Conservation (phyloP, 1,140 invertebrate species). For the Chironomus tepperi region DNA sequence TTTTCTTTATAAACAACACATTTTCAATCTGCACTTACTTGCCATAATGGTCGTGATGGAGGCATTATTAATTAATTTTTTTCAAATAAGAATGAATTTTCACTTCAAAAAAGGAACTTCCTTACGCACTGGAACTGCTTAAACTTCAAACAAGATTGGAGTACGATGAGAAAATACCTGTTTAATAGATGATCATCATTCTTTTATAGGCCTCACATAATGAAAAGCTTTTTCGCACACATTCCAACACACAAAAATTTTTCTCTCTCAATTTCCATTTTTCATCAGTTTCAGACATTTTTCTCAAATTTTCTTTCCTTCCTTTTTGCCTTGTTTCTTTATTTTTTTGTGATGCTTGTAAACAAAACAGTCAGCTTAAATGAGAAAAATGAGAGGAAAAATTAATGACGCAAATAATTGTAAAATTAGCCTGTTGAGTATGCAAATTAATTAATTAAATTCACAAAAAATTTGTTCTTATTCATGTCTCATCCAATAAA, state of each 20-base stretch:
- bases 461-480: too few relatives aligned
- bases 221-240: constrained; percentile 2
- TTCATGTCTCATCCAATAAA: too few relatives aligned
- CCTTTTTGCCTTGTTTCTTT: too few relatives aligned
- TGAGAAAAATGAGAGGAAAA: too few relatives aligned
- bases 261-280: background rate
- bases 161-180: constrained; percentile 17
- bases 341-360: background rate
- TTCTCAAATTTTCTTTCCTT: background rate
- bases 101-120: background rate
- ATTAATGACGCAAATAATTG: too few relatives aligned
- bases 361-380: background rate
- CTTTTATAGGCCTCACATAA: constrained; percentile 11
- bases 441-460: too few relatives aligned
- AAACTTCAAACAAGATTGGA: constrained; percentile 17
- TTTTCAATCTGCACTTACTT: background rate
- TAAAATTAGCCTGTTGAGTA: too few relatives aligned
- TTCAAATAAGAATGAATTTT: background rate
- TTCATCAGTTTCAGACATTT: background rate
- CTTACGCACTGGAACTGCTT: background rate
- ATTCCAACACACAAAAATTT: background rate
- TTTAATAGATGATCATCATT: constrained; percentile 4
- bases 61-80: background rate
- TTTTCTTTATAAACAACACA: too few relatives aligned
- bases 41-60: background rate